Percentiles rank a stretch among this genome's conserved stretches.
Conservation (phyloP, 2,797 vertebrate genomes). For the Gallinago nigripennis region DNA sequence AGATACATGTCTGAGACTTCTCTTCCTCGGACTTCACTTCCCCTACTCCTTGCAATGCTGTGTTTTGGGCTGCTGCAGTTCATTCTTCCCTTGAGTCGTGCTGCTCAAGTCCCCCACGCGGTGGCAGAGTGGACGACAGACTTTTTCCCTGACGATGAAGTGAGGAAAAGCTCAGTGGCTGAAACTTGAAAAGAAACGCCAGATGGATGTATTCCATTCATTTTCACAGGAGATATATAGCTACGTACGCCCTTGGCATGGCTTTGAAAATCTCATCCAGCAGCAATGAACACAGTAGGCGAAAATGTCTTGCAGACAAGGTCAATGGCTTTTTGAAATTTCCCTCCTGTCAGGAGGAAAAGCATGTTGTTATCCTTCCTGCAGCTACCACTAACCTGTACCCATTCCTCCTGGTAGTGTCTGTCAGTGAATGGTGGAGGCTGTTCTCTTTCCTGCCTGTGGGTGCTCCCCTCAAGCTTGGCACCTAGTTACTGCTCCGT, state of each 20-base stretch:
- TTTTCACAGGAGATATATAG: background rate
- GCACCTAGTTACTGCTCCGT: background rate
- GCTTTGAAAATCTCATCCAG: background rate
- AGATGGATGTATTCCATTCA: background rate
- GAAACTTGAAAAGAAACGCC: background rate
- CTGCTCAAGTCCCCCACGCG: background rate
- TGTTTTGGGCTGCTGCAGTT: background rate
- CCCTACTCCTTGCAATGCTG: background rate
- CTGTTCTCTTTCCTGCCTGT: background rate
- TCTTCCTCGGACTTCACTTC: background rate
- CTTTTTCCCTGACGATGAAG: background rate
- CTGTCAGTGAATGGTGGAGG: fast-evolving
- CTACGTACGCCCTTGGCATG: background rate
- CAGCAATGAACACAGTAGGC: background rate
- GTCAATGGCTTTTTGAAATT: background rate
- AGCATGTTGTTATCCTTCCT: background rate
- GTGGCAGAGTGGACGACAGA: background rate
- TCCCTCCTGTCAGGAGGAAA: background rate
- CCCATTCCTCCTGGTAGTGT: background rate
- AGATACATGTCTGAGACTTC: background rate
- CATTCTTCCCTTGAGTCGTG: background rate
- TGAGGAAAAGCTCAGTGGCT: background rate
- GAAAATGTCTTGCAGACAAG: background rate
- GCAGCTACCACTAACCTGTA: background rate
- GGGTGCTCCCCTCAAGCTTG: fast-evolving